A percentile compares a stretch with the other conserved stretches of the same genome.
Evolutionary conservation across 2,888 invertebrate genomes (phyloP).

Genomic region (Osmoderma eremita): DNA sequence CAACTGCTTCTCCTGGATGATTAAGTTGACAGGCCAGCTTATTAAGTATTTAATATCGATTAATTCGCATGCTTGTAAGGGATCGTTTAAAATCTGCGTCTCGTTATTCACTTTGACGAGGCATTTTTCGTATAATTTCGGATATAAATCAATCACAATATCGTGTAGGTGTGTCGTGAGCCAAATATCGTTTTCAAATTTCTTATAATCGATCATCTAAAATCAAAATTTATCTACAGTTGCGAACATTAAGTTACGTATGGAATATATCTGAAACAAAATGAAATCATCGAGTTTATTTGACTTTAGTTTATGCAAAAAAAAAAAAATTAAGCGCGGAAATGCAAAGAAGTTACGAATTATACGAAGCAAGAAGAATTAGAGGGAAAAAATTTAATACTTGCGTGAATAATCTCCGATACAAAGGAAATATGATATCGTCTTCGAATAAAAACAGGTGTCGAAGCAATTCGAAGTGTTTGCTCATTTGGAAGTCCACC

Average conservation of each 20-base stretch:
- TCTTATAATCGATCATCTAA: slow-evolving; percentile 51
- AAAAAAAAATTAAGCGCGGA: no score
- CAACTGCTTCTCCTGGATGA: slow-evolving; percentile 56
- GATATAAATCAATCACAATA: slow-evolving; percentile 59
- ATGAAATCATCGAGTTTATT: no score
- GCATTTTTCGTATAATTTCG: slow-evolving; percentile 57
- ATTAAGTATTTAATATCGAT: slow-evolving; percentile 55
- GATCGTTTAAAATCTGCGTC: slow-evolving; percentile 48
- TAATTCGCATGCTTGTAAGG: slow-evolving; percentile 54
- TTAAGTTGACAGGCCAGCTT: slow-evolving; percentile 60
- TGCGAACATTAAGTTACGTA: no score
- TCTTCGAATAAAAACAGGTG: slow-evolving; percentile 59
- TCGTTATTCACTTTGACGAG: slow-evolving; percentile 52
- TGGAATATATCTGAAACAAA: no score
- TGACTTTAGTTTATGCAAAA: no score
- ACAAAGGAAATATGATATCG: slow-evolving; percentile 59
- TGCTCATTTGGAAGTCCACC: slow-evolving; percentile 56
- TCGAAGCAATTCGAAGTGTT: slow-evolving; percentile 58
- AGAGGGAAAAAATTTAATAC: no score
- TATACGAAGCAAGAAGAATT: no score
- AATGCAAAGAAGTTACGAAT: no score
- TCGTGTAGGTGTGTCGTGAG: slow-evolving; percentile 60
- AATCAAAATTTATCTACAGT: slow-evolving; percentile 25
- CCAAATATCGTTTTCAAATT: slow-evolving; percentile 58
- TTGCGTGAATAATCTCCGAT: slow-evolving; percentile 57